These are phyloP conservation scores for Arnoldichthys spilopterus DNA, from an alignment of 2,797 vertebrate species.

Conservation along the genomic window DNA sequence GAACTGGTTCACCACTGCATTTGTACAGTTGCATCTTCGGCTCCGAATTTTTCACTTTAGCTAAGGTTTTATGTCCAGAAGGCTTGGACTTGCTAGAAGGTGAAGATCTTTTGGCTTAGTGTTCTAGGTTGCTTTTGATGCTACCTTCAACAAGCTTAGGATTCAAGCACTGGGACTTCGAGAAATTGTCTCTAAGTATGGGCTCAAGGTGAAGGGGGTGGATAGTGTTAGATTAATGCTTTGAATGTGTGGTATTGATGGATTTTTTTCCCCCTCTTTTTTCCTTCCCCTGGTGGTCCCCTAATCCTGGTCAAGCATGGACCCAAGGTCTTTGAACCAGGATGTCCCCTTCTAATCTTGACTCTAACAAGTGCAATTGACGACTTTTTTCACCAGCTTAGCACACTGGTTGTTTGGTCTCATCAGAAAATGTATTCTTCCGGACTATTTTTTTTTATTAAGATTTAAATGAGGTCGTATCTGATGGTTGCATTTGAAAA, in stretches of 20 bases:
- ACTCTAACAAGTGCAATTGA: not conserved
- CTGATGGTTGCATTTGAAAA: slow-evolving; percentile 50
- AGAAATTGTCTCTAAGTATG: slow-evolving; percentile 50
- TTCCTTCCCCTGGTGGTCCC: slow-evolving; percentile 1
- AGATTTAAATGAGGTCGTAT: slow-evolving; percentile 44
- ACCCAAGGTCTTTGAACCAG: slow-evolving; percentile 38
- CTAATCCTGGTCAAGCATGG: slow-evolving; percentile 40
- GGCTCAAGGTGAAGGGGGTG: slow-evolving; percentile 29
- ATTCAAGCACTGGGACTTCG: slow-evolving; percentile 27
- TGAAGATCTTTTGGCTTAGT: slow-evolving; percentile 9
- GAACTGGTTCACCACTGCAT: too few species aligned
- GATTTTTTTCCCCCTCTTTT: not conserved
- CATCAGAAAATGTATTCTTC: slow-evolving; percentile 23
- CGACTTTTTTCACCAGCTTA: not conserved
- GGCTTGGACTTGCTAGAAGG: not conserved
- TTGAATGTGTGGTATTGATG: slow-evolving; percentile 50
- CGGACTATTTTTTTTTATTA: slow-evolving; percentile 19
- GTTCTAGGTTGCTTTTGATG: slow-evolving; percentile 3
- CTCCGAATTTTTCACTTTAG: not conserved
- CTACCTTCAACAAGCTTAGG: slow-evolving; percentile 16
- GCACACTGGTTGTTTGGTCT: not conserved
- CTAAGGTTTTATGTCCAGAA: slow-evolving; percentile 4
- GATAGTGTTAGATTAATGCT: slow-evolving; percentile 48
- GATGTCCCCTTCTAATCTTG: slow-evolving; percentile 20
- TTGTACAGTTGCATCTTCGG: not conserved